phyloP scores from a whole-genome alignment of 2,113 vertebrate genomes.

The Turnix velox region DNA sequence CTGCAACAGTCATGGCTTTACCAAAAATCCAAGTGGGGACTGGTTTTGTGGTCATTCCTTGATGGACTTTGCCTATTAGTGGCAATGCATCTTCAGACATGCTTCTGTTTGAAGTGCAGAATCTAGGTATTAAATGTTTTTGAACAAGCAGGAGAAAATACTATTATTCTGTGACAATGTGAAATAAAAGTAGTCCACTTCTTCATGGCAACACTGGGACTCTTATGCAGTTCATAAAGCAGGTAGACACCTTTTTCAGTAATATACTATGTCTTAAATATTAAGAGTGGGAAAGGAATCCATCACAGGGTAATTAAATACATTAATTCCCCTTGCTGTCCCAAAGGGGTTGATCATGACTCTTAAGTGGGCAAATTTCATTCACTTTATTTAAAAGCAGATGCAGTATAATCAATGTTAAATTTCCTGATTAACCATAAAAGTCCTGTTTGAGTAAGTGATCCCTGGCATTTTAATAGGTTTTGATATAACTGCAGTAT shows the following conservation, averaged over 20 bases:
- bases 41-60: not conserved
- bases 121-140: not conserved
- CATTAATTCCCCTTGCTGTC: not conserved
- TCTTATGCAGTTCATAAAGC: not conserved
- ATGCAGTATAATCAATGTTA: not conserved
- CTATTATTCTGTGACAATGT: not conserved
- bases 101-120: not conserved
- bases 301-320: not conserved
- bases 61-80: not conserved
- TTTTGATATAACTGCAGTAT: not conserved
- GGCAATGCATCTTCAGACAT: not conserved
- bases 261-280: not conserved
- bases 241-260: not conserved
- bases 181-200: not conserved
- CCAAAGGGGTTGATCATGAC: conserved; percentile 15
- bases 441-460: not conserved
- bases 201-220: not conserved
- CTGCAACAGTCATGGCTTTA: not conserved
- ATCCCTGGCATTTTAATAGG: conserved; percentile 12
- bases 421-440: conserved; percentile 30
- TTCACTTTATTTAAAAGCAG: conserved; percentile 16
- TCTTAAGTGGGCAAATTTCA: conserved; percentile 27
- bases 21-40: not conserved
- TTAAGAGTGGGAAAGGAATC: not conserved
- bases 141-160: not conserved